Conservation (phyloP, 2,113 vertebrate species). For the Hyperoodon ampullatus region DNA sequence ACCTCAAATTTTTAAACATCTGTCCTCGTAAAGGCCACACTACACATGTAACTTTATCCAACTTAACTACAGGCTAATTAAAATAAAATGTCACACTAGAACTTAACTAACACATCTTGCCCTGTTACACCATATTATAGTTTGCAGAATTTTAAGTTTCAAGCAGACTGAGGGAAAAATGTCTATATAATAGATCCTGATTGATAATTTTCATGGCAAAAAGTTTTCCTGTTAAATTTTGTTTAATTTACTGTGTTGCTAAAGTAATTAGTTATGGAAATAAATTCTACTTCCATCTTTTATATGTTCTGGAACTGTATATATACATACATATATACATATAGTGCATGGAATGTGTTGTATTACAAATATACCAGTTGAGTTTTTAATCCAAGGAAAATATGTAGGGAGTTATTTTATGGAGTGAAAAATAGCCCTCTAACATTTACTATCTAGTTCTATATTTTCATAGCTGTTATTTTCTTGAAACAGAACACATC, state of each 20-base stretch:
- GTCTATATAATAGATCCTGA: not conserved
- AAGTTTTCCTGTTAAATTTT: too few relatives aligned
- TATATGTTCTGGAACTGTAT: not conserved
- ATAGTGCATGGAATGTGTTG: not conserved
- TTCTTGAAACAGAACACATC: not conserved
- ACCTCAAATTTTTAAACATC: not conserved
- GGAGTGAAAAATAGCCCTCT: not conserved
- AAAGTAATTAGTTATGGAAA: constrained; percentile 36
- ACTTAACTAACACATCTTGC: not conserved
- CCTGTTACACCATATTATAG: not conserved
- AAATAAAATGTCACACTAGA: constrained; percentile 9
- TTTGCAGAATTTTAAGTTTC: not conserved
- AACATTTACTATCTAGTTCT: not conserved
- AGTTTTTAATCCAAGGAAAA: constrained; percentile 32
- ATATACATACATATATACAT: not conserved
- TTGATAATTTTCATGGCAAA: not conserved
- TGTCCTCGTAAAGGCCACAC: not conserved
- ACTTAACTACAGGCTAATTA: not conserved
- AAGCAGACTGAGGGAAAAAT: not conserved
- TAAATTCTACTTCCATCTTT: not conserved
- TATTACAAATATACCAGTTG: not conserved
- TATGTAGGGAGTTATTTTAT: not conserved
- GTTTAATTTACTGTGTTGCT: not conserved
- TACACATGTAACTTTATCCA: not conserved
- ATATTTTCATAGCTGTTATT: constrained; percentile 24